These are phyloP conservation scores for Siphamia tubifer DNA, from an alignment of 2,113 vertebrate genomes.

Conservation along the genomic window DNA sequence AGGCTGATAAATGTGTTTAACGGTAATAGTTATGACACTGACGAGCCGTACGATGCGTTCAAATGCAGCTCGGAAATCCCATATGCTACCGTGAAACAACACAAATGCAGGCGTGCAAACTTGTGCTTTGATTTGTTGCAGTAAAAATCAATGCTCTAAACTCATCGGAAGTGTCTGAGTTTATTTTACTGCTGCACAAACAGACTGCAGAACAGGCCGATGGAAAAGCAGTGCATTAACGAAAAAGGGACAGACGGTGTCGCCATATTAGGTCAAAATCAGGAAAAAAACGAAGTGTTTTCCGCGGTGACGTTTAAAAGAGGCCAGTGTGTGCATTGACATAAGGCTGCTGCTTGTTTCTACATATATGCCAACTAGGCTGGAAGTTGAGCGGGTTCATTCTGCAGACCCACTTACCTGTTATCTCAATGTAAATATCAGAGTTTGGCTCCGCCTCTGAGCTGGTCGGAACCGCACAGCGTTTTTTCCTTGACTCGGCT, in stretches of 20 bases:
- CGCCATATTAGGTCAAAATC: constrained; percentile 61
- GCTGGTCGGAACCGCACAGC: constrained; percentile 68
- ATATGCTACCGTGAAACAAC: neutral
- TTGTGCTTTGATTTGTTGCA: neutral
- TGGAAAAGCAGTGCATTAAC: constrained; percentile 2
- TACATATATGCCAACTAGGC: neutral
- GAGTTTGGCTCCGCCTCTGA: constrained; percentile 72
- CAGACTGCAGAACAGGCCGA: neutral
- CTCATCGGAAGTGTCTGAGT: too few species aligned
- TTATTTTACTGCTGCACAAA: neutral
- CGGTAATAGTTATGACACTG: neutral
- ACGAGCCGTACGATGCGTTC: too few species aligned
- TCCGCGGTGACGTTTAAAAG: neutral
- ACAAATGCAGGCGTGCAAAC: neutral
- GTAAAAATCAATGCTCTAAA: constrained; percentile 2
- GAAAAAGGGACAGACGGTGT: constrained; percentile 46
- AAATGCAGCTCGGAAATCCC: neutral
- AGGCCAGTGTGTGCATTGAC: neutral
- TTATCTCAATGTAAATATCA: constrained; percentile 78
- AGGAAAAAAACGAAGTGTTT: neutral
- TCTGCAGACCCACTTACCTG: constrained; percentile 74
- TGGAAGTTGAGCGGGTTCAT: constrained; percentile 37
- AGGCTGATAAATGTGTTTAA: neutral
- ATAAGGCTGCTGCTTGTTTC: neutral
- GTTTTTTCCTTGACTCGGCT: constrained; percentile 78